Evolutionary conservation across 2,113 vertebrate species (phyloP).

Genomic region (Recurvirostra avosetta): DNA sequence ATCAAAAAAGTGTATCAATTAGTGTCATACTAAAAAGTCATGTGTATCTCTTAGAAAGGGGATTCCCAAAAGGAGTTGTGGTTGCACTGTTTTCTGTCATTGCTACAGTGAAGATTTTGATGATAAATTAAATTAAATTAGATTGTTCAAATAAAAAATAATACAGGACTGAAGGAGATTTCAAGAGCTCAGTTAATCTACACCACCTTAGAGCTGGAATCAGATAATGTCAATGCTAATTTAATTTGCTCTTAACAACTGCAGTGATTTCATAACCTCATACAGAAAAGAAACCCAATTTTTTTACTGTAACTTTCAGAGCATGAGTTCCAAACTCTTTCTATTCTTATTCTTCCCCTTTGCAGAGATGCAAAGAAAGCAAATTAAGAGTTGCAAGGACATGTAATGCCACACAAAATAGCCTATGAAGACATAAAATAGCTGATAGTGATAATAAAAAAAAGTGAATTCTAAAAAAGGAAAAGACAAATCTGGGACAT

Average conservation of each 20-base stretch:
- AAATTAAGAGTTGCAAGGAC: neutral
- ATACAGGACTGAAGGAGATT: neutral
- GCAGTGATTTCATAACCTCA: neutral
- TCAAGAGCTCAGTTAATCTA: neutral
- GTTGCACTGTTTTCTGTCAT: constrained; percentile 32
- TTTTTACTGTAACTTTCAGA: neutral
- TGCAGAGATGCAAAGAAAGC: neutral
- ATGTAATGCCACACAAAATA: neutral
- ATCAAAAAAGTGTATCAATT: neutral
- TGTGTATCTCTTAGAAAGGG: neutral
- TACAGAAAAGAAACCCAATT: neutral
- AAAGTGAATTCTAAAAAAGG: neutral
- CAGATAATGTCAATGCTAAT: neutral
- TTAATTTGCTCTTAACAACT: neutral
- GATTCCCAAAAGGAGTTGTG: neutral
- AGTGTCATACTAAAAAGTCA: neutral
- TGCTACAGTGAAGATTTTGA: neutral
- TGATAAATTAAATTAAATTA: constrained; percentile 22
- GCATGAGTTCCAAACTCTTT: neutral
- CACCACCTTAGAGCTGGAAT: neutral
- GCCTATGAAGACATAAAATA: neutral
- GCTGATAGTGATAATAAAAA: neutral
- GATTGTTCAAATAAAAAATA: neutral
- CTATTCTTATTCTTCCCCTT: neutral
- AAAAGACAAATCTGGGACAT: neutral